A percentile compares a stretch with the other conserved stretches of the same genome.
Evolutionary conservation across 2,888 invertebrate species (phyloP).

Genomic region (Reticulitermes lucifugus): DNA sequence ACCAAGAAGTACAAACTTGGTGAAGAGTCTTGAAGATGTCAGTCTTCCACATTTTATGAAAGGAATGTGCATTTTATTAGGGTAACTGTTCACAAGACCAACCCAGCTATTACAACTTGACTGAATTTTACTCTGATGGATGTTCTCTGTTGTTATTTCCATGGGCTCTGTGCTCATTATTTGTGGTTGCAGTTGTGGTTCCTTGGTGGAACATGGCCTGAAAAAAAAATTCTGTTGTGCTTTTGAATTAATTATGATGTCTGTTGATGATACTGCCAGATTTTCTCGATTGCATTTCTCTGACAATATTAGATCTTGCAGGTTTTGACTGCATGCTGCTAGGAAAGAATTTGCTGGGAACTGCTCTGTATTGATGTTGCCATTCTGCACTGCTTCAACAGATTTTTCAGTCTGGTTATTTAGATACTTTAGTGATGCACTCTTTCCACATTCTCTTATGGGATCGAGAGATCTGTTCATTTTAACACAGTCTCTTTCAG

Average conservation of each 20-base stretch:
- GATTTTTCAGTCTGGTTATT: no score
- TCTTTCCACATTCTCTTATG: no score
- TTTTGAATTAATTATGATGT: background rate
- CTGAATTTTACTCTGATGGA: background rate
- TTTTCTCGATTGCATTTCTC: background rate
- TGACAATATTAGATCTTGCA: background rate
- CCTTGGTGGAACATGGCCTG: background rate
- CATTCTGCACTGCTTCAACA: no score
- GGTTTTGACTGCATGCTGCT: no score
- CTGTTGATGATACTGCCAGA: background rate
- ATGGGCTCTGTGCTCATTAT: background rate
- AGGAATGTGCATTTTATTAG: background rate
- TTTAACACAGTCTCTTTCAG: no score
- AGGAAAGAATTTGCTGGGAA: no score
- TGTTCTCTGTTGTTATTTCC: background rate
- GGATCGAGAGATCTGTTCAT: no score
- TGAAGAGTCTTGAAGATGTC: background rate
- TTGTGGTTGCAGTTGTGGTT: background rate
- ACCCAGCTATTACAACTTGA: background rate
- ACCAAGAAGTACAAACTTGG: slow-evolving; percentile 12
- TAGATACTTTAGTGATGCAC: no score
- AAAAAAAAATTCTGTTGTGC: background rate
- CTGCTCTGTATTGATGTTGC: no score
- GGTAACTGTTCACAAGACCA: background rate
- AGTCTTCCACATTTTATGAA: slow-evolving; percentile 16